phyloP scores from a whole-genome alignment of 2,113 vertebrate species.

The Calonectris borealis region DNA sequence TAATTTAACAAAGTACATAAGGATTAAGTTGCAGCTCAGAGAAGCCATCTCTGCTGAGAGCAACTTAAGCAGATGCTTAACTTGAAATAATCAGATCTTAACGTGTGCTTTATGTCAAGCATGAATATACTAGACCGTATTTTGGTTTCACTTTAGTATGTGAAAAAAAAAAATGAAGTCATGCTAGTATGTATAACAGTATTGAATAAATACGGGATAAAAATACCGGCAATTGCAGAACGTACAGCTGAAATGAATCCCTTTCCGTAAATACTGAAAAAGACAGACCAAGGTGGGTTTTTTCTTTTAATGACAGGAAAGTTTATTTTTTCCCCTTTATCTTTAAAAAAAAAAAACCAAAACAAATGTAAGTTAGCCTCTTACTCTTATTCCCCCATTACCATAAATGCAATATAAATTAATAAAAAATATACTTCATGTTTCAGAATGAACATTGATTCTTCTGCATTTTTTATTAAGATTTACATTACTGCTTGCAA shows the following conservation, averaged over 20 bases:
- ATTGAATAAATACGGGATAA: neutral
- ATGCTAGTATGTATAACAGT: neutral
- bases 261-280: neutral
- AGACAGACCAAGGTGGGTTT: neutral
- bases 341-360: neutral
- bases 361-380: neutral
- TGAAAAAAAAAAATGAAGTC: neutral
- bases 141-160: neutral
- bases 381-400: neutral
- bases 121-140: neutral
- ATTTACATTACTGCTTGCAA: constrained; percentile 15
- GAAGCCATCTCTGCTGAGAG: neutral
- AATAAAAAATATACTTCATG: neutral
- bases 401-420: neutral
- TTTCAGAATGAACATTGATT: neutral
- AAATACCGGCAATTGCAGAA: neutral
- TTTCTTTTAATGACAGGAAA: neutral
- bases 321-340: neutral
- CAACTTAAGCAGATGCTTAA: neutral
- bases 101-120: neutral
- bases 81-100: neutral
- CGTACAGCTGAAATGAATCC: neutral
- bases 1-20: neutral
- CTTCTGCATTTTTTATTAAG: neutral
- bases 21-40: neutral